Evolutionary conservation across 2,797 vertebrate genomes (phyloP).

Genomic region (Acipenser transmontanus): DNA sequence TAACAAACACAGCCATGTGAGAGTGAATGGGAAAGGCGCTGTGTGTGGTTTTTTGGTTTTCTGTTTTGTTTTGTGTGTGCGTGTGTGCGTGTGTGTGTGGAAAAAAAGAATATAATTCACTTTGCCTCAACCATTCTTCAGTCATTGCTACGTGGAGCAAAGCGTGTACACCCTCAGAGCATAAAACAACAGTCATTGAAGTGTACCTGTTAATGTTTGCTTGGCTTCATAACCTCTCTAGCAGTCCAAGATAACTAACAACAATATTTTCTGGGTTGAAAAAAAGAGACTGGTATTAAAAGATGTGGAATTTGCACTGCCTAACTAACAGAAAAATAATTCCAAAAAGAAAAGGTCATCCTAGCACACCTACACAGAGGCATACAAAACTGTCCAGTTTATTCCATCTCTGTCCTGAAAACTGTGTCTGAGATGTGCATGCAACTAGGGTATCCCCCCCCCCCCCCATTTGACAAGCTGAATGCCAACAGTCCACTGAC

Average conservation of each 20-base stretch:
- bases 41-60: not conserved
- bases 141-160: conserved; percentile 24
- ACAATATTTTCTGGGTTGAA: not conserved
- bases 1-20: conserved; percentile 32
- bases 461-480: conserved; percentile 13
- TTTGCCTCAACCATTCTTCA: conserved; percentile 22
- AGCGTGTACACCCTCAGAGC: conserved; percentile 25
- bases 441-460: not conserved
- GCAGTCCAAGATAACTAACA: conserved; percentile 32
- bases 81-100: not conserved
- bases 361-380: conserved; percentile 33
- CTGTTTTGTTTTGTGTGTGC: conserved; percentile 12
- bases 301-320: conserved; percentile 44
- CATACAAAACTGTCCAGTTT: conserved; percentile 28
- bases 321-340: conserved; percentile 51
- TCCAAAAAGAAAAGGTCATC: conserved; percentile 61
- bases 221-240: conserved; percentile 31
- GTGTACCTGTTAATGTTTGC: conserved; percentile 47
- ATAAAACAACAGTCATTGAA: conserved; percentile 46
- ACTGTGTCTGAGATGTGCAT: conserved; percentile 13
- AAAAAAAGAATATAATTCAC: conserved; percentile 19
- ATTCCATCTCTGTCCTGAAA: conserved; percentile 27
- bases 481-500: conserved; percentile 35
- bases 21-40: not conserved
- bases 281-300: conserved; percentile 32